Base-by-base conservation (phyloP, 2,113 vertebrate genomes). In the Carassius gibelio region DNA sequence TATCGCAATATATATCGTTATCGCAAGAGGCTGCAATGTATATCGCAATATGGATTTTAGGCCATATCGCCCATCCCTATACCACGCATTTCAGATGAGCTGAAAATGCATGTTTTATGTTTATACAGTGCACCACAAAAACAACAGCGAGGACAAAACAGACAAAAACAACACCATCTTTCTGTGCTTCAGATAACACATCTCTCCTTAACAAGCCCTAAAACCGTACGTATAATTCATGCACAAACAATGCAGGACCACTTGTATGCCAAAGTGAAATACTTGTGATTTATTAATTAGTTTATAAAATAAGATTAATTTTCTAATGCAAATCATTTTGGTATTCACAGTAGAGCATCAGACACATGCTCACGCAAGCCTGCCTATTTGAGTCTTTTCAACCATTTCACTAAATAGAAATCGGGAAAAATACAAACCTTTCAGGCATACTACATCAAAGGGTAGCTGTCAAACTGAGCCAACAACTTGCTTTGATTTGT, bases 401-500 rank as follows among this genome's bases (percentile, higher is more conserved):
- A 81, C 7, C 1, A 0, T 81, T 81, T 15, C 21, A 79, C 21
- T 21, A 62, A 62, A 62, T 45, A 38, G 19, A 62, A 50, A 30
- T 81, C 61, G 48, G n/a, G 15, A 50, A 66, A 7, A 38, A 59
- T 64, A 81, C 6, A 66, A 81, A 66, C 23, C 78, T 81, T 81
- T 23, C 23, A 42, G 76, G 34, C 34, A 57, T 61, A 61, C 59
- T 19, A 23, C 8, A n/a, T 48, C 55, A 78, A 36, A 78, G 52
- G 17, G 26, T 59, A 38, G 52, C 30, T 78, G 77, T 23, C 36
- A 45, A 26, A 64, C 77, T 26, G n/a, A 80, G 78, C 36, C 19
- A 80, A 17, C 77, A 48, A 34, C 45, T 81, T 79, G 26, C 19
- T 76, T 55, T 76, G 76, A 61, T 79, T 79, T 59, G 30, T 59